Percentiles rank a stretch among this genome's conserved stretches.
Conservation (phyloP, 1,140 invertebrate genomes). For the Calosoma granatense region DNA sequence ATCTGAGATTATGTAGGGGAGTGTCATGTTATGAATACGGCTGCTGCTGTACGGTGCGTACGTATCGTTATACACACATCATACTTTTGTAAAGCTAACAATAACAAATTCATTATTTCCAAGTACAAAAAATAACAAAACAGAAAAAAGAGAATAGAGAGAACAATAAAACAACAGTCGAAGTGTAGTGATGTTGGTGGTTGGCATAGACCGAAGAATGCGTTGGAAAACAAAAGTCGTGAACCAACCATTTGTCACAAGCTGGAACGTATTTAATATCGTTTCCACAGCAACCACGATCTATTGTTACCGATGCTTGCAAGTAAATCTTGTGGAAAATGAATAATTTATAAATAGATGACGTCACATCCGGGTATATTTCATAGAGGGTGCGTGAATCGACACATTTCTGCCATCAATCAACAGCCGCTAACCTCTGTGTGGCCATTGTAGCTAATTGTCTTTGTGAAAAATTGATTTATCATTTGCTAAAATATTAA, state of each 20-base stretch:
- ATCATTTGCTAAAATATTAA: neutral
- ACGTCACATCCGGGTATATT: neutral
- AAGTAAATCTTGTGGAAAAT: neutral
- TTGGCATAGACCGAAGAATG: no score
- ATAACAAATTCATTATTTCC: no score
- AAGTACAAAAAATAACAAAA: no score
- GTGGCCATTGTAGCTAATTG: neutral
- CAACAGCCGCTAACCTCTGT: neutral
- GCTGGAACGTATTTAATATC: neutral
- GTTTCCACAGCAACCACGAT: neutral
- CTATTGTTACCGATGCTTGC: neutral
- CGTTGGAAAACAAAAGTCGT: neutral
- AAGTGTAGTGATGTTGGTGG: no score
- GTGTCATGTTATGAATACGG: no score
- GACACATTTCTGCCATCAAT: neutral
- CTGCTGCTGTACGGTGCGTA: no score
- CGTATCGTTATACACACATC: no score
- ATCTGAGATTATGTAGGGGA: no score
- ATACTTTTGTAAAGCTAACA: no score
- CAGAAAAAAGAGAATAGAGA: no score
- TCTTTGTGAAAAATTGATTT: neutral
- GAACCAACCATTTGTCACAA: neutral
- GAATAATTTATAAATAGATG: neutral
- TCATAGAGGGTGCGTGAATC: neutral
- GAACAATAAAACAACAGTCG: no score